A percentile compares a stretch with the other conserved stretches of the same genome.
Evolutionary conservation across 2,797 vertebrate genomes (phyloP).

Genomic region (Pangasius mekongensis): DNA sequence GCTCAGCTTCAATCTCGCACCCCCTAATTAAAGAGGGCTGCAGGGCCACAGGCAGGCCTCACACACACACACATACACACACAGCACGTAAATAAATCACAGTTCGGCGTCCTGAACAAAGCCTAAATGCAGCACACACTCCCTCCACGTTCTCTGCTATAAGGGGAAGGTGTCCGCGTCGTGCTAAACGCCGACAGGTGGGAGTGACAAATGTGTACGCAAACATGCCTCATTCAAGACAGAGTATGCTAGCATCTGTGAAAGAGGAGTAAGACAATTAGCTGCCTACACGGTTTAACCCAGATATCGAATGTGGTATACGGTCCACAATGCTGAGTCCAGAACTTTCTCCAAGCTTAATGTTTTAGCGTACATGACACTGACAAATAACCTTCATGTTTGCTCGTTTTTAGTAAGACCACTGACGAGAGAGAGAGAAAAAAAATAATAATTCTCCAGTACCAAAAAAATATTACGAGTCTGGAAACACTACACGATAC

Average conservation of each 20-base stretch:
- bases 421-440: background rate
- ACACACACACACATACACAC: background rate
- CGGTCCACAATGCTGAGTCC: background rate
- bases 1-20: conserved; percentile 18
- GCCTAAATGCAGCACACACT: conserved; percentile 6
- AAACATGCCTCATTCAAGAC: background rate
- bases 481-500: background rate
- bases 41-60: background rate
- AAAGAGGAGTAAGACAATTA: background rate
- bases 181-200: conserved; percentile 38
- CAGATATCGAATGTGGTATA: background rate
- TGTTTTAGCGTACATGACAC: background rate
- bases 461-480: background rate
- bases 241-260: background rate
- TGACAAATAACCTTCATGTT: background rate
- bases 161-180: conserved; percentile 30
- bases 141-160: conserved; percentile 15
- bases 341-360: background rate
- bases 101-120: conserved; percentile 10
- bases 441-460: background rate
- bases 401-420: background rate
- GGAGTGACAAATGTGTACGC: background rate
- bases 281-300: background rate
- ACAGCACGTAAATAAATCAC: conserved; percentile 35
- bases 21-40: conserved; percentile 41